Base-by-base conservation (phyloP, 2,113 vertebrate species). In the Callionymus lyra region DNA sequence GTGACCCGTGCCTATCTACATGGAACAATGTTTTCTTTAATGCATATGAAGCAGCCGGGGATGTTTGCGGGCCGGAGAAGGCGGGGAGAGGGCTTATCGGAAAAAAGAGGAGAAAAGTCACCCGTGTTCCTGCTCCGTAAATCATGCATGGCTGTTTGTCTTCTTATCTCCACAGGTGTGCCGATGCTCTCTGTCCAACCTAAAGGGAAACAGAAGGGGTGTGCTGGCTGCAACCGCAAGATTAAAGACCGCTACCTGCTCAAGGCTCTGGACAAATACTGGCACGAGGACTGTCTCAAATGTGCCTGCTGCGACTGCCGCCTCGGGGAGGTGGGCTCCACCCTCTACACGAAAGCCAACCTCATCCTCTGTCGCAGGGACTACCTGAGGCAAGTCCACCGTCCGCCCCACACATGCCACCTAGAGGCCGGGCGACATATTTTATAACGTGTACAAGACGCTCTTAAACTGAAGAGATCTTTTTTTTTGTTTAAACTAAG, bases 221-320 rank as follows among this genome's bases (percentile, higher is more conserved):
- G 95, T 3, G 95, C 95, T 2, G 95, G 95, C 84, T 99, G 95
- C 81, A 97, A 98, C 83, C 90, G 95, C 12, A 99, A 98, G 87
- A 99, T 99, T 88, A 97, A 98, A 86, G 95, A 99, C 90, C 91
- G 94, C 65, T 98, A 98, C 88, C 91, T 98, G 84, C 91, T 98
- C 83, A 98, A 98, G 86, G 95, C 95, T 5, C 86, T 98, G 84
- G 95, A 98, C 88, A 98, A 98, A 82, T 98, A 98, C 78, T 98
- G 95, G 95, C 94, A 98, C 59, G 95, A 98, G 76, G 94, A 98
- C 86, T 98, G 95, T 56, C 90, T 98, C 68, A 98, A 98, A 86
- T 98, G 95, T 54, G 94, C 95, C 82, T 98, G 94, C 87, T 98
- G 95, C 2, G 95, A 98, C 86, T 98, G 95, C 79, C 94, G 94